Conservation (phyloP, 2,113 vertebrate genomes). For the Pollimyrus isidori region DNA sequence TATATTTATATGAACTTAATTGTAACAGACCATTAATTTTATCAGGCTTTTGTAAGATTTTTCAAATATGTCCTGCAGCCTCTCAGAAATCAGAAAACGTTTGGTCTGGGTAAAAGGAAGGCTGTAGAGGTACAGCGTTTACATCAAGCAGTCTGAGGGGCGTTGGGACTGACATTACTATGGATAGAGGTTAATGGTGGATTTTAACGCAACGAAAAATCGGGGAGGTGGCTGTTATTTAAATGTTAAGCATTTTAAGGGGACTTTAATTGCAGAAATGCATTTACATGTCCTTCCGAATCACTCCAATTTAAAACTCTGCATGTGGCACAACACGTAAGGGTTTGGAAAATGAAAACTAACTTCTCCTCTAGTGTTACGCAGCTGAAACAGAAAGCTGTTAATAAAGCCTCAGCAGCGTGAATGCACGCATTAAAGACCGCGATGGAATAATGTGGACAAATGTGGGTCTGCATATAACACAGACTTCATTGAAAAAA, state of each 20-base stretch:
- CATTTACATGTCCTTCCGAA: background rate
- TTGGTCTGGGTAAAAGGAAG: background rate
- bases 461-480: background rate
- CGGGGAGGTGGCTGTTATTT: background rate
- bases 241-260: background rate
- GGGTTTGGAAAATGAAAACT: background rate
- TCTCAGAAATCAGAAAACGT: background rate
- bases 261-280: background rate
- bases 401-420: background rate
- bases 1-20: conserved; percentile 8
- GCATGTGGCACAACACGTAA: background rate
- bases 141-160: background rate
- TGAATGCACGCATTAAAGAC: background rate
- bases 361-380: background rate
- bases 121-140: background rate
- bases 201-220: background rate
- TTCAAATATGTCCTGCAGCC: background rate
- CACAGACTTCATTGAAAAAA: background rate
- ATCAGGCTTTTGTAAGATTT: background rate
- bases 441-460: background rate
- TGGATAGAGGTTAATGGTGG: background rate
- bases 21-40: conserved; percentile 13
- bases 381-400: background rate
- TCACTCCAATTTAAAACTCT: background rate
- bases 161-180: background rate